These are phyloP conservation scores for Ariopsis seemanni DNA, from an alignment of 2,113 vertebrate species.

Conservation along the genomic window DNA sequence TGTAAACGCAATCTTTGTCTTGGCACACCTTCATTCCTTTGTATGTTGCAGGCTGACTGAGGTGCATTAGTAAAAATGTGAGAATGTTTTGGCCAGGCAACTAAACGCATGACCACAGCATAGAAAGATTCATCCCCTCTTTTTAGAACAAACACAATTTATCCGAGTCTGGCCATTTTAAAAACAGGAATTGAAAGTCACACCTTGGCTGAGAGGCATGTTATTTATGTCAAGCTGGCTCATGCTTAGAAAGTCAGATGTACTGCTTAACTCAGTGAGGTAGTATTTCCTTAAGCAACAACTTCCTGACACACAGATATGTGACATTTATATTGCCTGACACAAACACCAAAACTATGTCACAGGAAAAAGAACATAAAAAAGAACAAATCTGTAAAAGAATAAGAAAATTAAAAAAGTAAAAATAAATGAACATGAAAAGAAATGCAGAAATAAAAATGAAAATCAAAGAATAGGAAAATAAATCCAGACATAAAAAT, in stretches of 20 bases:
- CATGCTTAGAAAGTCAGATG: not conserved
- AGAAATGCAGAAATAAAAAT: too few relatives aligned
- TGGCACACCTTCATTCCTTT: too few relatives aligned
- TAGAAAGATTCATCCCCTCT: not conserved
- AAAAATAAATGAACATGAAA: too few relatives aligned
- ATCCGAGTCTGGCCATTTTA: not conserved
- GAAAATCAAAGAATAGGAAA: too few relatives aligned
- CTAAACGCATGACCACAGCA: not conserved
- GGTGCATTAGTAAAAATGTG: not conserved
- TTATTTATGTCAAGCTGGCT: not conserved
- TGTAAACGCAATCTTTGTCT: too few relatives aligned
- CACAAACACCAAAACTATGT: not conserved
- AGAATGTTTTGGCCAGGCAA: not conserved
- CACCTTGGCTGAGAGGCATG: not conserved
- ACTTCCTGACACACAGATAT: not conserved
- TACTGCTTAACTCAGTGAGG: not conserved
- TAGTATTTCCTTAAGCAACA: not conserved
- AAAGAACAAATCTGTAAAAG: too few relatives aligned
- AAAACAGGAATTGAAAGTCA: not conserved
- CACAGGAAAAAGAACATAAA: too few relatives aligned
- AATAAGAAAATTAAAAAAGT: too few relatives aligned
- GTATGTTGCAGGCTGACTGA: too few relatives aligned
- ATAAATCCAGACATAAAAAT: too few relatives aligned
- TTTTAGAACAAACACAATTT: not conserved
- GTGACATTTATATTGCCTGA: not conserved